Base-by-base conservation (phyloP, 2,797 vertebrate genomes). In the Sciaenops ocellatus region DNA sequence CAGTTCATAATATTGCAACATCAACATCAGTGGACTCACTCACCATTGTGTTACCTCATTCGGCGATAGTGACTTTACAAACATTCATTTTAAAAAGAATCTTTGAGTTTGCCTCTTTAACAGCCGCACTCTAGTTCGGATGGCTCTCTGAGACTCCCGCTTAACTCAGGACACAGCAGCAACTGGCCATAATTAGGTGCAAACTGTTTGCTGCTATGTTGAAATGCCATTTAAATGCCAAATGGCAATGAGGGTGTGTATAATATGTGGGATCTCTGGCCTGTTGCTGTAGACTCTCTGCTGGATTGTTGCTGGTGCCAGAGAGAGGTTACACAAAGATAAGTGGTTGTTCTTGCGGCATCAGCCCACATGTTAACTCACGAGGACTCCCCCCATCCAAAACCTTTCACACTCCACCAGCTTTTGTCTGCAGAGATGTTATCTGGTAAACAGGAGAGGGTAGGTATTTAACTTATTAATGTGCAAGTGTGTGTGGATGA, bases 191-290 rank as follows among this genome's bases (percentile, higher is more conserved):
- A 96, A 96, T 96, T 96, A 95, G 93, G 94, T 91, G 89, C 85
- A 94, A 96, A 96, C 94, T 92, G 62, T 95, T 85, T 93, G 80
- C 93, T 85, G 80, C 92, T 82, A 56, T 76, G 71, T 72, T 88
- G 82, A 96, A 96, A 94, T 96, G 96, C 93, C 96, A 95, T 96
- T 96, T 96, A 94, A 96, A 95, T 96, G 95, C 94, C 96, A 95
- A 95, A 95, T 91, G 93, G 92, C 91, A 94, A 88, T 20, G 75
- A 54, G 75, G 65, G 83, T 74, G 82, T 83, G 85, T 90, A 57
- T 79, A 86, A 78, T 87, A 57, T 91, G 85, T 93, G 51, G 71
- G 80, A 78, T 92, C 86, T 91, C 86, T 91, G 85, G 86, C 88
- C 77, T 72, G 85, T 76, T 91, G 80, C 82, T 85, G 76, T 67